Evolutionary conservation across 1,140 invertebrate genomes (phyloP), one percentile per base, ranked within the genome.

Genomic region (Tetramorium simillimum): DNA sequence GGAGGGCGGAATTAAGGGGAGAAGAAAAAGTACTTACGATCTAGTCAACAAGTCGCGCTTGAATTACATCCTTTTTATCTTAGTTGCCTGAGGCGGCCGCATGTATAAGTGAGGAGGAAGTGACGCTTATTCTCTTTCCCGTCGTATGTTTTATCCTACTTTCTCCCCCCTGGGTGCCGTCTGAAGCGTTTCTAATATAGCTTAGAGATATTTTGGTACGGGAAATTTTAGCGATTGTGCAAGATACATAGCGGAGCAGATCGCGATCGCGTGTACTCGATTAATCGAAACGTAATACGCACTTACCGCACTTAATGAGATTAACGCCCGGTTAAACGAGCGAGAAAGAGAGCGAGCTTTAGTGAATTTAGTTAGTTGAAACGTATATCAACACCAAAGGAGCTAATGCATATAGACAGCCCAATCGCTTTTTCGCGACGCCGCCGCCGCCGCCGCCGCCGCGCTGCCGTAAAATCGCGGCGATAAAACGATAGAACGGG

Each of bases 201-300:
- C 77, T 85, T 87, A 91, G 87, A 91, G 70, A 91, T 91, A 89
- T 91, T 91, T 91, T 91, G 88, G 88, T 91, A 91, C 76, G 28
- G 53, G 49, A 91, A 24, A 73, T 84, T 91, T 60, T 82, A 85
- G 62, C 37, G 69, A 69, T 3, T 46, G 46, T 86, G 53, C 69
- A 88, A 56, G 33, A 88, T 69, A 69, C 1, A 28, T 69, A 76
- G 12, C 37, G 12, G 18, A 21, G 37, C 28, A 10, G 37, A 65
- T 51, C 49, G 43, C 49, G 43, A 85, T 82, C 56, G 46, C 51
- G 80, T 58, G 75, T n/a, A 33, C 33, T 76, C 73, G 40, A 51
- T 62, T 88, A 78, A 65, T 82, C 51, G 78, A 72, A 72, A 62
- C 53, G 62, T 76, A 51, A 78, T 16, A n/a, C 28, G 73, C 33